phyloP scores from a whole-genome alignment of 2,113 vertebrate genomes.

The Anhinga anhinga region DNA sequence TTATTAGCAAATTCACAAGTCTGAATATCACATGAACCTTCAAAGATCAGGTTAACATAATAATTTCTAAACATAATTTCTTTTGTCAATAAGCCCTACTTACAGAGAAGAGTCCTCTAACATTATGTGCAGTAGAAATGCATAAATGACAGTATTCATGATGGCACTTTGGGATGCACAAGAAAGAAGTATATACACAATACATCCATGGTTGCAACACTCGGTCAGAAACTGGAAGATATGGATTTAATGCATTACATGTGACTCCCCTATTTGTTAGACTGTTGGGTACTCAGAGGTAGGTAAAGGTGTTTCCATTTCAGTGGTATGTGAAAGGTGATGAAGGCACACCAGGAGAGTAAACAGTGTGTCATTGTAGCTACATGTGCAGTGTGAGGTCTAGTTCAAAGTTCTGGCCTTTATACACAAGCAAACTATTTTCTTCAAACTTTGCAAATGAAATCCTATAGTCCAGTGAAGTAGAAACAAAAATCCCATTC shows the following conservation, averaged over 20 bases:
- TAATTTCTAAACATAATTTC: neutral
- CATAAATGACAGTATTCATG: neutral
- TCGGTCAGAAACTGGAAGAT: neutral
- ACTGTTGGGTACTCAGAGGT: neutral
- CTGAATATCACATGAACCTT: neutral
- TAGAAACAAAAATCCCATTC: neutral
- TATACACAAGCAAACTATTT: neutral
- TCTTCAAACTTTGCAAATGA: neutral
- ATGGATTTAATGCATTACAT: neutral
- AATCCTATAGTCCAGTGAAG: neutral
- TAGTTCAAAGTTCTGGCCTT: neutral
- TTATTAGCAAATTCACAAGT: neutral
- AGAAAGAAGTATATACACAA: neutral
- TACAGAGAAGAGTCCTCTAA: neutral
- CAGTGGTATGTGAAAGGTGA: neutral
- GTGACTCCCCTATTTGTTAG: neutral
- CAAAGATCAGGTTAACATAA: neutral
- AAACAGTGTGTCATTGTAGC: neutral
- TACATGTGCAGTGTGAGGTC: accelerated
- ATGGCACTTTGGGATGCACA: neutral
- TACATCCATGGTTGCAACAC: neutral
- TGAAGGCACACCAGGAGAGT: neutral
- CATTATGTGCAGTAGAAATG: neutral
- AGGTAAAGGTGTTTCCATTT: neutral
- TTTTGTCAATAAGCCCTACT: neutral